phyloP scores from a whole-genome alignment of 1,140 invertebrate species.

The Dendrolimus kikuchii region DNA sequence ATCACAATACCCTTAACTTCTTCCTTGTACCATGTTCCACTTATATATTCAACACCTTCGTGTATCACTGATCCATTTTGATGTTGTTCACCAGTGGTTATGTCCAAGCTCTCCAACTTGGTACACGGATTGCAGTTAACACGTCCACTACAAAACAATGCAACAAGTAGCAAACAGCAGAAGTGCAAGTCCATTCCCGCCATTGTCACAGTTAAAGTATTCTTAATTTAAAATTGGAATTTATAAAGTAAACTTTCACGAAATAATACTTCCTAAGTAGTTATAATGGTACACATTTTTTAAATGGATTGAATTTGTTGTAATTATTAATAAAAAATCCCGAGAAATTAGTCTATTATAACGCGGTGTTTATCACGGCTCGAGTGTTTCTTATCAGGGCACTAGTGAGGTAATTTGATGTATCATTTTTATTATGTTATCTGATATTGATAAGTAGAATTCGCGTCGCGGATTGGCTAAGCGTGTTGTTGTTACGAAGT shows the following conservation, averaged over 20 bases:
- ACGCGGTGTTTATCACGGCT: conserved; percentile 37
- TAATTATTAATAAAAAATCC: conserved; percentile 14
- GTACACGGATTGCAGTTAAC: conserved; percentile 33
- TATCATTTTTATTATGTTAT: conserved; percentile 61
- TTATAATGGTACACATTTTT: not conserved
- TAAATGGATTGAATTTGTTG: not conserved
- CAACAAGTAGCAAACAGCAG: too few relatives aligned
- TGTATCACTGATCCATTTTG: conserved; percentile 37
- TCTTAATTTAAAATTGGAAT: too few relatives aligned
- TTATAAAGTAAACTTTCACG: too few relatives aligned
- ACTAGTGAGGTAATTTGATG: conserved; percentile 55
- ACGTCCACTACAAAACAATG: not conserved
- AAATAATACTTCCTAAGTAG: too few relatives aligned
- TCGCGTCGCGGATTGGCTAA: conserved; percentile 10
- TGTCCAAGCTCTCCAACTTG: conserved; percentile 39
- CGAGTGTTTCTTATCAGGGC: conserved; percentile 41
- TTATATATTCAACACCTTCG: conserved; percentile 33
- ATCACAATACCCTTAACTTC: conserved; percentile 21
- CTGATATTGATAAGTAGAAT: conserved; percentile 36
- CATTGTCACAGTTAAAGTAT: too few relatives aligned
- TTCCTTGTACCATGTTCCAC: conserved; percentile 36
- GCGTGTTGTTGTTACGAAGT: conserved; percentile 25
- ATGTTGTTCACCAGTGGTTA: conserved; percentile 29
- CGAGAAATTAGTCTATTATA: conserved; percentile 12
- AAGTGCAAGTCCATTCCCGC: too few relatives aligned